phyloP scores from a whole-genome alignment of 2,888 invertebrate genomes.

The Acleris cristana region DNA sequence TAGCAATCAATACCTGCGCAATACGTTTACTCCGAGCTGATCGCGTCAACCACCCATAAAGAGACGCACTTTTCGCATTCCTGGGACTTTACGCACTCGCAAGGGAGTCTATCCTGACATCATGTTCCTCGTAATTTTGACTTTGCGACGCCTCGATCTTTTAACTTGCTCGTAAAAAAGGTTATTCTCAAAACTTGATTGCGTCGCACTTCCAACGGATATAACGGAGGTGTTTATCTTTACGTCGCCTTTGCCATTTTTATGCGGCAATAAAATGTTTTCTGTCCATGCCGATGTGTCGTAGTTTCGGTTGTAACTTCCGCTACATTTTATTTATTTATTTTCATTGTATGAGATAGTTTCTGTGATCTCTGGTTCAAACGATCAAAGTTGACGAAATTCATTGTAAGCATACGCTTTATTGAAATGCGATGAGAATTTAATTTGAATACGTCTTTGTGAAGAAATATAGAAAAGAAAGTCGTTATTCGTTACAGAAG shows the following conservation, averaged over 20 bases:
- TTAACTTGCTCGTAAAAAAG: constrained; percentile 28
- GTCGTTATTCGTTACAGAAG: no score
- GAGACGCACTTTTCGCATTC: no score
- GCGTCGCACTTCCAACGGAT: constrained; percentile 19
- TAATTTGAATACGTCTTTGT: not conserved
- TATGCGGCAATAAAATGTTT: constrained; percentile 26
- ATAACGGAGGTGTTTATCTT: constrained; percentile 30
- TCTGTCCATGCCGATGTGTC: constrained; percentile 15
- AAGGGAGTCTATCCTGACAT: constrained; percentile 14
- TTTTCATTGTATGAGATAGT: not conserved
- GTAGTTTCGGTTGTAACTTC: constrained; percentile 15
- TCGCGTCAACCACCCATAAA: constrained; percentile 8
- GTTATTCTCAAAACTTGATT: constrained; percentile 29
- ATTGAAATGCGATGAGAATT: no score
- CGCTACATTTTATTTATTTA: constrained; percentile 10
- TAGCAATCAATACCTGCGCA: constrained; percentile 7
- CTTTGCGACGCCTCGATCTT: constrained; percentile 21
- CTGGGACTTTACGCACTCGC: constrained; percentile 17
- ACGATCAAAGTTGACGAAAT: no score
- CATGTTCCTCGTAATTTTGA: constrained; percentile 14
- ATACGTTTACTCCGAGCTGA: not conserved
- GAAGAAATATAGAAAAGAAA: no score
- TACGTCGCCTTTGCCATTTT: constrained; percentile 28
- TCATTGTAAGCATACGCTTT: no score
- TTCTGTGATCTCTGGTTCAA: not conserved